phyloP scores from a whole-genome alignment of 2,797 vertebrate species.

The Mastacembelus armatus region DNA sequence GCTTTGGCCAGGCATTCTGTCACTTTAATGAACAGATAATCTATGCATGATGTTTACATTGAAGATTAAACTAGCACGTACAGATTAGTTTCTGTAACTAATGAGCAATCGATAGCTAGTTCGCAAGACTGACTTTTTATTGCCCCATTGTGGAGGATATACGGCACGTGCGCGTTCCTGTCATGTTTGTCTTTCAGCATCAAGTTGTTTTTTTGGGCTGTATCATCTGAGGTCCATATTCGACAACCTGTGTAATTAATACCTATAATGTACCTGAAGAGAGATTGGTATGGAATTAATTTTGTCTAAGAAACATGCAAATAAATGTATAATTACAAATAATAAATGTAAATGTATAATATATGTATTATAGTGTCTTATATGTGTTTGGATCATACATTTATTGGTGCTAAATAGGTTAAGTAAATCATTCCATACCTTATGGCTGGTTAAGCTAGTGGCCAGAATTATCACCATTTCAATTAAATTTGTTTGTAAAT shows the following conservation, averaged over 20 bases:
- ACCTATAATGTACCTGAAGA: not conserved
- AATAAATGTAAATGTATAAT: not conserved
- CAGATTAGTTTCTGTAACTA: slow-evolving; percentile 50
- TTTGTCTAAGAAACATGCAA: not conserved
- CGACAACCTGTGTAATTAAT: not conserved
- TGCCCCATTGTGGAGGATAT: slow-evolving; percentile 1
- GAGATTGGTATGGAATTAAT: not conserved
- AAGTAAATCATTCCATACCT: no score
- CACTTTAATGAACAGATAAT: slow-evolving; percentile 76
- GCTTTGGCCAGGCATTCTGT: slow-evolving; percentile 48
- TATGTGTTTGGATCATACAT: not conserved
- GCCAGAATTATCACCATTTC: no score
- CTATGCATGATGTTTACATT: slow-evolving; percentile 71
- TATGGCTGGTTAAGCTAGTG: no score
- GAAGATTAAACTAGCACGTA: slow-evolving; percentile 57
- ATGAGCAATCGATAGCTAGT: slow-evolving; percentile 53
- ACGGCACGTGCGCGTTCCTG: not conserved
- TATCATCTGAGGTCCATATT: not conserved
- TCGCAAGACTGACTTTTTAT: slow-evolving; percentile 47
- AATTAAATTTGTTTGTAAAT: no score
- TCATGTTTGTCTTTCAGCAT: slow-evolving; percentile 7
- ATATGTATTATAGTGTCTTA: not conserved
- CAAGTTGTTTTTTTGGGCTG: not conserved
- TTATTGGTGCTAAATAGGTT: not conserved
- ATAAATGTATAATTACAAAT: not conserved